phyloP scores from a whole-genome alignment of 2,888 invertebrate species.

The Kuschelorhynchus macadamiae region DNA sequence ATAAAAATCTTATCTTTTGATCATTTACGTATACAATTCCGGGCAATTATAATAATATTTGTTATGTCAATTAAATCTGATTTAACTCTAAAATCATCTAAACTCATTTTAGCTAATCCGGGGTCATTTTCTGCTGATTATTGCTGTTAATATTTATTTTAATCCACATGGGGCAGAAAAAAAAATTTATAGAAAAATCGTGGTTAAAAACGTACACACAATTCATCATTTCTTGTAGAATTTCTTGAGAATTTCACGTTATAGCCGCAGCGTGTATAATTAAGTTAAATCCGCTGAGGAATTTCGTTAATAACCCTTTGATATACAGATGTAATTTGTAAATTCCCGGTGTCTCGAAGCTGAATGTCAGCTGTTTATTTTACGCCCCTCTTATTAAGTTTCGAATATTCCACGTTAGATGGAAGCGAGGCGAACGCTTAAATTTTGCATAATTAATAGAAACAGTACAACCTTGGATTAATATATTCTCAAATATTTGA shows the following conservation, averaged over 20 bases:
- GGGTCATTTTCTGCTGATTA: too few species aligned
- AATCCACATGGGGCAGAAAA: too few species aligned
- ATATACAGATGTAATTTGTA: slow-evolving; percentile 44
- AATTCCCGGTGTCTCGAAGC: slow-evolving; percentile 33
- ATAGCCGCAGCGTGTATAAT: slow-evolving; percentile 19
- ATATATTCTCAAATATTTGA: neutral
- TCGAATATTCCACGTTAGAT: slow-evolving; percentile 28
- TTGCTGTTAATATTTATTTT: too few species aligned
- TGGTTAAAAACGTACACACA: neutral
- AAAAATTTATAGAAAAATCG: too few species aligned
- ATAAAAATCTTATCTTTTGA: too few species aligned
- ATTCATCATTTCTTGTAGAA: slow-evolving; percentile 8
- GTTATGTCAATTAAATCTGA: too few species aligned
- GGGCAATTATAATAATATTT: too few species aligned
- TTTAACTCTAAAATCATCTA: too few species aligned
- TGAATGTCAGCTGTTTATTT: slow-evolving; percentile 42
- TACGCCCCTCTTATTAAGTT: slow-evolving; percentile 37
- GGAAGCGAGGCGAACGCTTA: slow-evolving; percentile 20
- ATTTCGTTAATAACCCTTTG: slow-evolving; percentile 36
- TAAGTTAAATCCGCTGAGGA: slow-evolving; percentile 28
- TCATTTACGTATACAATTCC: too few species aligned
- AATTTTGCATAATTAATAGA: slow-evolving; percentile 16
- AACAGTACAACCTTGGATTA: neutral
- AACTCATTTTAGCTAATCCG: too few species aligned
- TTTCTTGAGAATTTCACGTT: slow-evolving; percentile 7